A percentile compares a stretch with the other conserved stretches of the same genome.
Evolutionary conservation across 2,797 vertebrate genomes (phyloP).

Genomic region (Phalloptychus januarius): DNA sequence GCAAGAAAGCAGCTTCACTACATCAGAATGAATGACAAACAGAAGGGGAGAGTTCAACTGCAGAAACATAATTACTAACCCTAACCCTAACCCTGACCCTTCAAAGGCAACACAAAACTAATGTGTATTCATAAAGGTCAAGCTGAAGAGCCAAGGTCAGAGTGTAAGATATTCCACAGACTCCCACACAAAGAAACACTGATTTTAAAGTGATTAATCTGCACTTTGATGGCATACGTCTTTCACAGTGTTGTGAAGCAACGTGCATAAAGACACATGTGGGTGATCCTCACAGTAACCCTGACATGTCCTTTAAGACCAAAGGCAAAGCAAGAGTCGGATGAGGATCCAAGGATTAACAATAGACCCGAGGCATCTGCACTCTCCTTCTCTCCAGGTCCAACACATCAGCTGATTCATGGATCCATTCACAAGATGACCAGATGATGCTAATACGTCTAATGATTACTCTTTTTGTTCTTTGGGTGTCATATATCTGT

Average conservation of each 20-base stretch:
- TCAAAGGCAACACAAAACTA: conserved; percentile 28
- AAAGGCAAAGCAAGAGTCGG: not conserved
- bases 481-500: not conserved
- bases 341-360: not conserved
- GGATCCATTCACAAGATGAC: not conserved
- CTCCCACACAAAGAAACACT: conserved; percentile 27
- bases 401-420: not conserved
- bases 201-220: conserved; percentile 27
- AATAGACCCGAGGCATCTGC: not conserved
- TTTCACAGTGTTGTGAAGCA: not conserved
- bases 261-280: not conserved
- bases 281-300: not conserved
- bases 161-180: conserved; percentile 31
- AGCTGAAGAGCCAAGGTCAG: conserved; percentile 41
- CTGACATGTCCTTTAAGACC: not conserved
- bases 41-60: not conserved
- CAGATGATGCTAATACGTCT: not conserved
- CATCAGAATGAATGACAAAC: not conserved
- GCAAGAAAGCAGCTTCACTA: not conserved
- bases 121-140: conserved; percentile 74
- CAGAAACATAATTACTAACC: not conserved
- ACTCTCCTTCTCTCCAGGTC: not conserved
- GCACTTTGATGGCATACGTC: not conserved
- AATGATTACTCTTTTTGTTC: not conserved
- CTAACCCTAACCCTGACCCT: no score